phyloP scores from a whole-genome alignment of 2,888 invertebrate species.

The Julus scanicus region DNA sequence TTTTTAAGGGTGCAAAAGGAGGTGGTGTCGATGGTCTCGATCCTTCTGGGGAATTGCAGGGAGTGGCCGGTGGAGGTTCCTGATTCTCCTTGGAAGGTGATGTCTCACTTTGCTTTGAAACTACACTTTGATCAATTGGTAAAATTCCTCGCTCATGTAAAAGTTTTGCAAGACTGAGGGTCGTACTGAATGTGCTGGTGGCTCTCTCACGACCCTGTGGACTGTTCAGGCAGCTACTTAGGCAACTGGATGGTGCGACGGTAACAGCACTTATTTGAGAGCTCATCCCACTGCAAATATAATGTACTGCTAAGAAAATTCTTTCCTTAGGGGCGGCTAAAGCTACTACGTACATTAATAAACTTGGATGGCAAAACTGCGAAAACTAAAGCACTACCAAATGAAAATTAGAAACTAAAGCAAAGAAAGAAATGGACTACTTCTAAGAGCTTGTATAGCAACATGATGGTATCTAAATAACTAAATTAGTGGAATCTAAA shows the following conservation, averaged over 20 bases:
- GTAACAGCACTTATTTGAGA: constrained; percentile 48
- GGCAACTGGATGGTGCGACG: constrained; percentile 58
- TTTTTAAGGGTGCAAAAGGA: constrained; percentile 66
- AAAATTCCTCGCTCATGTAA: constrained; percentile 79
- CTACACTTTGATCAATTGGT: constrained; percentile 71
- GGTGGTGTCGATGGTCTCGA: constrained; percentile 66
- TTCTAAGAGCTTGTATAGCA: too few relatives aligned
- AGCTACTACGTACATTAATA: not conserved
- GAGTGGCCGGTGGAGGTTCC: constrained; percentile 83
- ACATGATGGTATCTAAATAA: too few relatives aligned
- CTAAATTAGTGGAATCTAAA: too few relatives aligned
- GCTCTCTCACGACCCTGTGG: constrained; percentile 59
- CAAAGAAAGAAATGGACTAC: not conserved
- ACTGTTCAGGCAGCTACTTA: constrained; percentile 60
- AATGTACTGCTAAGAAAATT: not conserved
- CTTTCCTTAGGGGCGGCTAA: not conserved
- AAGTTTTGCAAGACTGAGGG: constrained; percentile 79
- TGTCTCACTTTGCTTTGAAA: constrained; percentile 70
- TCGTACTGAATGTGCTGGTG: constrained; percentile 78
- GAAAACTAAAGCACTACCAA: too few relatives aligned
- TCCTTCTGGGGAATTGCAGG: constrained; percentile 86
- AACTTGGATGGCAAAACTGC: not conserved
- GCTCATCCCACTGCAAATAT: constrained; percentile 42
- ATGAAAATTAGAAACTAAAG: not conserved
- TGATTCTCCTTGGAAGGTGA: constrained; percentile 60